phyloP scores from a whole-genome alignment of 2,888 invertebrate species.

The Lepidocyrtoides sp. region DNA sequence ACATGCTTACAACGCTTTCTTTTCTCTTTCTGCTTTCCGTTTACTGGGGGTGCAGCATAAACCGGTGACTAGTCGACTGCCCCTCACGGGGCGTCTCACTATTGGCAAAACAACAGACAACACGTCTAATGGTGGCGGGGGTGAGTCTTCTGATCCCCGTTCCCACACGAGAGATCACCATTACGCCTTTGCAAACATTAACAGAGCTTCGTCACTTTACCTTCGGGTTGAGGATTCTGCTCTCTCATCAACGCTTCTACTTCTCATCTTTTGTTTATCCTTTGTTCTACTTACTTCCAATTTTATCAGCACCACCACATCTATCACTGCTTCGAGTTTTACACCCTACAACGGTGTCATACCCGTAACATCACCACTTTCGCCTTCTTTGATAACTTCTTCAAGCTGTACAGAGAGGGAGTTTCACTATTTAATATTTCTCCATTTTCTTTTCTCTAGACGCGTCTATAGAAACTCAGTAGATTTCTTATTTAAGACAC shows the following conservation, averaged over 20 bases:
- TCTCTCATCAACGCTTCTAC: constrained; percentile 11
- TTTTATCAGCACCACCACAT: background rate
- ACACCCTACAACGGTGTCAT: background rate
- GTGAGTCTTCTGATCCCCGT: constrained; percentile 52
- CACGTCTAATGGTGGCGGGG: constrained; percentile 7
- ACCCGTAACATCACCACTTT: background rate
- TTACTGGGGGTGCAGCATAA: constrained; percentile 32
- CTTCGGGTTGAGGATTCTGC: background rate
- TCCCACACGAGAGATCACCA: constrained; percentile 67
- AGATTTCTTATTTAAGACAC: background rate
- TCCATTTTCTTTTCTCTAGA: background rate
- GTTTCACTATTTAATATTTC: background rate
- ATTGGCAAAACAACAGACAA: constrained; percentile 55
- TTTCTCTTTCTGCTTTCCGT: constrained; percentile 8
- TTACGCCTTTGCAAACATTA: constrained; percentile 69
- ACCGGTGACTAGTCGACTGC: constrained; percentile 78
- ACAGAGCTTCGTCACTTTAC: constrained; percentile 21
- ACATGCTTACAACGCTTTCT: constrained; percentile 45
- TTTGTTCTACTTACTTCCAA: constrained; percentile 12
- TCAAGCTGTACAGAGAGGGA: background rate
- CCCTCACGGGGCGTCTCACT: constrained; percentile 78
- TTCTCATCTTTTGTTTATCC: constrained; percentile 4
- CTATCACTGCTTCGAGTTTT: background rate
- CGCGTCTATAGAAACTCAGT: background rate
- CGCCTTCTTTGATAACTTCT: background rate